Evolutionary conservation across 2,888 invertebrate genomes (phyloP).

Genomic region (Oxytorus armatus): DNA sequence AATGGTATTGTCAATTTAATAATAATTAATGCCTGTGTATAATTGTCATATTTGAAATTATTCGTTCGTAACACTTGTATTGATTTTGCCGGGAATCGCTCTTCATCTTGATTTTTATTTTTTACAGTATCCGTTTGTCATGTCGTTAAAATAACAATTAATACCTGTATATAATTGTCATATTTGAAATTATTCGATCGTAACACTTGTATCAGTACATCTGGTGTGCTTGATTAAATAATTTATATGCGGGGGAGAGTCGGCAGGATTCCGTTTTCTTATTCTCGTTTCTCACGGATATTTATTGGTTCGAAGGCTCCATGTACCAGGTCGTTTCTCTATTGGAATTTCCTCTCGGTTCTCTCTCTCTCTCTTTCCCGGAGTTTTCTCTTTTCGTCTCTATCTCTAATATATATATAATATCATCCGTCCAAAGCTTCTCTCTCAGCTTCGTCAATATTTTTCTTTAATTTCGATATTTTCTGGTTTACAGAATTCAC

Average conservation of each 20-base stretch:
- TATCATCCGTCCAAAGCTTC: slow-evolving; percentile 4
- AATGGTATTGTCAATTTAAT: too few species aligned
- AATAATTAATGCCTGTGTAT: not conserved
- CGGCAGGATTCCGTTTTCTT: not conserved
- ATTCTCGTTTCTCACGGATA: slow-evolving; percentile 8
- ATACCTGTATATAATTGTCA: not conserved
- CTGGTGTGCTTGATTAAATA: slow-evolving; percentile 13
- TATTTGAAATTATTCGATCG: slow-evolving; percentile 27
- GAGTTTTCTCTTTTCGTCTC: slow-evolving; percentile 27
- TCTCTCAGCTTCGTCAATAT: slow-evolving; percentile 12
- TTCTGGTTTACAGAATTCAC: not conserved
- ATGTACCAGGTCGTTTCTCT: slow-evolving; percentile 4
- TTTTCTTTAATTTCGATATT: slow-evolving; percentile 27
- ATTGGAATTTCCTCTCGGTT: too few species aligned
- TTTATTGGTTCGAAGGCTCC: slow-evolving; percentile 30
- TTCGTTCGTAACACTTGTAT: slow-evolving; percentile 13
- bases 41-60: slow-evolving; percentile 21
- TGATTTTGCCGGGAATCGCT: too few species aligned
- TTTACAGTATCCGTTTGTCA: not conserved
- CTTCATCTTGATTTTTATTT: not conserved
- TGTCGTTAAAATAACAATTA: not conserved
- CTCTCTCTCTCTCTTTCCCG: too few species aligned
- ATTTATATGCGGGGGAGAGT: not conserved
- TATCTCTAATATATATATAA: not conserved
- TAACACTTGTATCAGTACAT: slow-evolving; percentile 3